Evolutionary conservation across 1,140 invertebrate genomes (phyloP), one percentile per base, ranked within the genome.

Genomic region (Anastatus disparis): DNA sequence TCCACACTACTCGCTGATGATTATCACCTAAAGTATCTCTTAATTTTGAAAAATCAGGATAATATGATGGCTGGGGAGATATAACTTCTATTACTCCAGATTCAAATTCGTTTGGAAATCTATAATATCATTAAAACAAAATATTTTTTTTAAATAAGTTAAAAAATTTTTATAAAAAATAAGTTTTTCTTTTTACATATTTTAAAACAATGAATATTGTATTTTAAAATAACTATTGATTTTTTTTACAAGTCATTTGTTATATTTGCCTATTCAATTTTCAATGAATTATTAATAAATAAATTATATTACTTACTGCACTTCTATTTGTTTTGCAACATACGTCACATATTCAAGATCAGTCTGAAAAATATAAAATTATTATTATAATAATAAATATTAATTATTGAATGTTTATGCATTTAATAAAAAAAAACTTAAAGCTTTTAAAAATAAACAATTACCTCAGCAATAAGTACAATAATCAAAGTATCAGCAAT

Each of bases 11-110:
- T 27, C 97, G 88, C 78, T 97, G 95, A 68, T 90, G 87, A 3
- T 95, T 90, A 84, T 98, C 97, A 0, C 96, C 96, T 3, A 98
- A 86, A 0, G 95, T 97, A 24, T 91, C 87, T 15, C 90, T 89
- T 27, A 97, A 77, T 42, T 90, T 89, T 35, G 93, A 87, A 63
- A 97, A 89, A 82, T 98, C 90, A 0, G 97, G 97, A 85, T 99
- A 99, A 80, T 95, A 99, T 1, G 91, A 88, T 0, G 90, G 76
- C 2, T 94, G 90, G 0, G 97, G 96, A 2, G 95, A 90, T 66
- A 98, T 90, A 10, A 99, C 91, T 84, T 98, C 96, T 29, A 98
- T 90, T 9, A 98, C 86, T 24, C 97, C 97, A 71, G 84, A 89
- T 52, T 94, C 90, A 8, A 96, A 85, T 75, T 94, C 89, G 35